Evolutionary conservation across 2,888 invertebrate genomes (phyloP), one percentile per base, ranked within the genome.

Genomic region (Synergus japonicus): DNA sequence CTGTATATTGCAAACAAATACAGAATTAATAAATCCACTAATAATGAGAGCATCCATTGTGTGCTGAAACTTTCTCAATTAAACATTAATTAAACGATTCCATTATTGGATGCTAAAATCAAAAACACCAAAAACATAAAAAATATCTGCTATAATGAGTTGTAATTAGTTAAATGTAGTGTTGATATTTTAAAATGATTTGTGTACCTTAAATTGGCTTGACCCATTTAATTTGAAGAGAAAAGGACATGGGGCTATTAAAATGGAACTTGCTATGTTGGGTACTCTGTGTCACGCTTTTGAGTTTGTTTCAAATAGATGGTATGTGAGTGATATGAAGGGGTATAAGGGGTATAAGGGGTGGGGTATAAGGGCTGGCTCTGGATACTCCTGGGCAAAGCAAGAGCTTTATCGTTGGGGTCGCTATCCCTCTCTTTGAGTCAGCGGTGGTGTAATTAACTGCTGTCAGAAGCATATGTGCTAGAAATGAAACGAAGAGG

Each of bases 381-480:
- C 64, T 37, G 63, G 69, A 80, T 78, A 76, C 64, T 60, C 54
- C 18, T 44, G 29, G 49, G 78, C 15, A 63, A 76, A 78, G 78
- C 60, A 81, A 76, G 64, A 41, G 18, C 41, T 18, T 44, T 76
- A 43, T 12, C 46, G 15, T 66, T 2, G 63, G 46, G 76, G 44
- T 81, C 76, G 60, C 79, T 76, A 76, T 44, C 66, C 43, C 58
- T 60, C 76, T 67, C 79, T 85, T 84, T 84, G 85, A 86, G 83
- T 86, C 69, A 73, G 77, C 60, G 80, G 76, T 60, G 83, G 79
- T 83, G 85, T 86, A 88, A 87, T 88, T 88, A 87, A 88, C 87
- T 86, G 86, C 88, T 86, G 87, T 88, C 88, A 88, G 86, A 82
- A 80, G 85, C 88, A 88, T 84, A 83, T 83, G 85, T 82, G 69